Evolutionary conservation across 2,888 invertebrate species (phyloP).

Genomic region (Cantharis flavilabris): DNA sequence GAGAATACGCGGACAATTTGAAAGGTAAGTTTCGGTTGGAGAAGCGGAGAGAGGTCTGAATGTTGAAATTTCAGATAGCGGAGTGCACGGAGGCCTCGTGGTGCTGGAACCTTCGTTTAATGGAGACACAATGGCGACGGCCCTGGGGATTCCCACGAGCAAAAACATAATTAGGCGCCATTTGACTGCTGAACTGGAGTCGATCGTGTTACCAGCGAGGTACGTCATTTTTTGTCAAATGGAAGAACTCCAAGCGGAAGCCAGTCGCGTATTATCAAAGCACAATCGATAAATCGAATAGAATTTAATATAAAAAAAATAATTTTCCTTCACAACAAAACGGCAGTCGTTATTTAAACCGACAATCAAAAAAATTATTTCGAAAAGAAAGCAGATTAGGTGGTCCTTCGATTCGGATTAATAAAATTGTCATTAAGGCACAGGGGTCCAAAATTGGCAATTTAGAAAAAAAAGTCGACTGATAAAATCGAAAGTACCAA

Average conservation of each 20-base stretch:
- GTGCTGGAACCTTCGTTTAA: slow-evolving; percentile 93
- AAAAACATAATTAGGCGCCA: slow-evolving; percentile 93
- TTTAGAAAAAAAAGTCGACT: background rate
- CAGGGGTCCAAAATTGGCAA: background rate
- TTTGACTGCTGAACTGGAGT: slow-evolving; percentile 88
- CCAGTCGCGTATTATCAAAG: slow-evolving; percentile 70
- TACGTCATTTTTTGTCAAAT: slow-evolving; percentile 85
- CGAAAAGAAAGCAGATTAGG: background rate
- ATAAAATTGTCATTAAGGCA: background rate
- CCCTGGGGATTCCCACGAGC: slow-evolving; percentile 88
- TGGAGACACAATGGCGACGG: slow-evolving; percentile 93
- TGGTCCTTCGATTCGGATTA: background rate
- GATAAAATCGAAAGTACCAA: slow-evolving; percentile 8
- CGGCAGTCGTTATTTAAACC: background rate
- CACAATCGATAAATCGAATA: slow-evolving; percentile 45
- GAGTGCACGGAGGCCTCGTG: slow-evolving; percentile 92
- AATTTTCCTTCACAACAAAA: background rate
- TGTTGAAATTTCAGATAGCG: slow-evolving; percentile 71
- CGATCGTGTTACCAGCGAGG: slow-evolving; percentile 91
- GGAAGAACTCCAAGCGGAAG: slow-evolving; percentile 82
- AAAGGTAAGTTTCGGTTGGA: slow-evolving; percentile 67
- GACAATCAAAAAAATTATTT: background rate
- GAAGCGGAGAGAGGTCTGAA: background rate
- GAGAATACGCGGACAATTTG: slow-evolving; percentile 90
- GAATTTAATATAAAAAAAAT: background rate